Conservation (phyloP, 2,113 vertebrate species). For the Ariopsis seemanni region DNA sequence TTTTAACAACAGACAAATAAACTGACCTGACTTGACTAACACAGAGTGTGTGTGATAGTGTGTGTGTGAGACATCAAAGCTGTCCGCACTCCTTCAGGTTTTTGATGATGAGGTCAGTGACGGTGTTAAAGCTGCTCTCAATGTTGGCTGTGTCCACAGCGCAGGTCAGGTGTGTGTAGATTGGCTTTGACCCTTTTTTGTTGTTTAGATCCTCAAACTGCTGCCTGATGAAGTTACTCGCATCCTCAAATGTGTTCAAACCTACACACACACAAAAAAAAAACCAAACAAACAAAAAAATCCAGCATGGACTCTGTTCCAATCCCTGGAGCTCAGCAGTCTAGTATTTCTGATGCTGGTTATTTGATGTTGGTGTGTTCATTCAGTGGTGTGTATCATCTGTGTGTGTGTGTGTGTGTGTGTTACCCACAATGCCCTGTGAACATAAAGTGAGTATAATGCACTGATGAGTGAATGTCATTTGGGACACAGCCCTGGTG, state of each 20-base stretch:
- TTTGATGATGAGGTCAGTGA: slow-evolving; percentile 84
- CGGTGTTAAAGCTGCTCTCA: slow-evolving; percentile 80
- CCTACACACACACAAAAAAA: slow-evolving; percentile 58
- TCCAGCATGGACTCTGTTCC: neutral
- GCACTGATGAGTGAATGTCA: neutral
- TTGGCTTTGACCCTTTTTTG: slow-evolving; percentile 84
- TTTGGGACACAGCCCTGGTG: neutral
- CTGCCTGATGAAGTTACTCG: slow-evolving; percentile 76
- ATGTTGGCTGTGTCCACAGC: slow-evolving; percentile 71
- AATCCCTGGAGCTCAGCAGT: neutral
- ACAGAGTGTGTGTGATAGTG: neutral
- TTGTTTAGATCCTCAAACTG: slow-evolving; percentile 75
- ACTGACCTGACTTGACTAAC: too few species aligned
- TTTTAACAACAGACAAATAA: too few species aligned
- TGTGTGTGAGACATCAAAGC: slow-evolving; percentile 62
- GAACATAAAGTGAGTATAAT: neutral
- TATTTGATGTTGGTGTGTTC: neutral
- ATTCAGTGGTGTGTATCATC: neutral
- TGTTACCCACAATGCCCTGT: neutral
- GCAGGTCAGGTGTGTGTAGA: slow-evolving; percentile 79
- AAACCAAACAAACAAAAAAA: neutral
- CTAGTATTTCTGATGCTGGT: neutral
- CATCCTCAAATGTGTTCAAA: slow-evolving; percentile 75
- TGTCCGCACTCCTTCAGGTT: slow-evolving; percentile 83
- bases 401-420: neutral